phyloP scores from a whole-genome alignment of 2,888 invertebrate genomes.

The Hypselothyrea guttata region DNA sequence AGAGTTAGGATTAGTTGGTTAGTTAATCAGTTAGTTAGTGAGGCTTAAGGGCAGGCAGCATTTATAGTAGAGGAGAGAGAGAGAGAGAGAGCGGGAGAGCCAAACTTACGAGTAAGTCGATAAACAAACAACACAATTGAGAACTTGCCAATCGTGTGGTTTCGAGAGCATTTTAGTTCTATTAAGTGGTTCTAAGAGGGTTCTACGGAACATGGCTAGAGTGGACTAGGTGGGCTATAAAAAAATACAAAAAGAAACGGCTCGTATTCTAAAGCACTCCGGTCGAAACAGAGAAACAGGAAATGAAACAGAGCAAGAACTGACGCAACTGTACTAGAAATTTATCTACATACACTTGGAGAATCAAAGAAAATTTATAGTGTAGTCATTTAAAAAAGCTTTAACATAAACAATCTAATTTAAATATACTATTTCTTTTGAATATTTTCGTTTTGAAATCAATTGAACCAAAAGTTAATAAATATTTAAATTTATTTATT shows the following conservation, averaged over 20 bases:
- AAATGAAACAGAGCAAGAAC: too few relatives aligned
- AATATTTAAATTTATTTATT: too few relatives aligned
- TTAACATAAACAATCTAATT: too few relatives aligned
- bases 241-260: constrained; percentile 57
- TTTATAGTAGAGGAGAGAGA: constrained; percentile 1
- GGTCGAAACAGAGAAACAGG: constrained; percentile 1
- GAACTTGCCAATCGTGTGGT: constrained; percentile 69
- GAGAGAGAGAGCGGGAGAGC: too few relatives aligned
- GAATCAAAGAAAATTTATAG: too few relatives aligned
- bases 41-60: constrained; percentile 4
- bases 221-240: constrained; percentile 40
- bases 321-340: neutral
- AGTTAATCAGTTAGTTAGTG: neutral
- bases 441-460: too few relatives aligned
- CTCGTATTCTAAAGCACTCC: constrained; percentile 35
- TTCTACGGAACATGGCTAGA: constrained; percentile 57
- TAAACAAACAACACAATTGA: constrained; percentile 64
- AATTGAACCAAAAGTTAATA: too few relatives aligned
- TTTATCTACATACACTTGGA: neutral
- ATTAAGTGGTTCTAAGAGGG: constrained; percentile 52
- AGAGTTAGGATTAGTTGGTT: neutral
- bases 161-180: constrained; percentile 50
- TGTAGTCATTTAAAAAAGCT: too few relatives aligned
- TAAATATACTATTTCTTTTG: too few relatives aligned
- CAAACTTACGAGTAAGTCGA: constrained; percentile 32